These are phyloP conservation scores for Nomada fucata DNA, from an alignment of 2,888 invertebrate species.

Conservation along the genomic window DNA sequence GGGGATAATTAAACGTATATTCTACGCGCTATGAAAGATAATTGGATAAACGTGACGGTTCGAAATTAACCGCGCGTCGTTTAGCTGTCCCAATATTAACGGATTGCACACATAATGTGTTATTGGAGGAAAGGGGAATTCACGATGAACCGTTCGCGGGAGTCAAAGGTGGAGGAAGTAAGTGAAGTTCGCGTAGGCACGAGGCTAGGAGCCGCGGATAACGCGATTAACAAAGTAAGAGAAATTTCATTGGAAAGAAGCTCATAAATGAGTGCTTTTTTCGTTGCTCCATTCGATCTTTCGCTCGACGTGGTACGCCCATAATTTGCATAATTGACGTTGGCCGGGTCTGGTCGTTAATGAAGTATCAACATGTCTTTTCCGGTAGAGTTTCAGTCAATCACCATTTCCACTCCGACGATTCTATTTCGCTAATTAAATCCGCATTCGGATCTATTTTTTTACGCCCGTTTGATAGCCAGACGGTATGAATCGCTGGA, in stretches of 20 bases:
- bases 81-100: neutral
- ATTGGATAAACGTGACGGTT: neutral
- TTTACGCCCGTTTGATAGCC: constrained; percentile 59
- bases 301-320: constrained; percentile 37
- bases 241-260: constrained; percentile 47
- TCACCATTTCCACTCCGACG: constrained; percentile 39
- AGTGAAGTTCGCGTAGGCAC: constrained; percentile 31
- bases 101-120: neutral
- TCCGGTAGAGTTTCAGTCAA: constrained; percentile 65
- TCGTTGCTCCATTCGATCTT: constrained; percentile 33
- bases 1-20: neutral
- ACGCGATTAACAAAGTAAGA: constrained; percentile 50
- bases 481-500: constrained; percentile 62
- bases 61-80: neutral
- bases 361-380: constrained; percentile 70
- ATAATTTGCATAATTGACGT: constrained; percentile 71
- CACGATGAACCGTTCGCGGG: neutral
- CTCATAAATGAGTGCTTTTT: constrained; percentile 52
- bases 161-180: constrained; percentile 21
- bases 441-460: constrained; percentile 63
- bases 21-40: neutral
- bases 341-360: constrained; percentile 42
- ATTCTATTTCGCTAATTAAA: constrained; percentile 67
- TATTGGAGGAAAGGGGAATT: constrained; percentile 15
- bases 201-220: constrained; percentile 19